These are phyloP conservation scores for Trachops cirrhosus DNA, from an alignment of 2,797 vertebrate species.

Conservation along the genomic window DNA sequence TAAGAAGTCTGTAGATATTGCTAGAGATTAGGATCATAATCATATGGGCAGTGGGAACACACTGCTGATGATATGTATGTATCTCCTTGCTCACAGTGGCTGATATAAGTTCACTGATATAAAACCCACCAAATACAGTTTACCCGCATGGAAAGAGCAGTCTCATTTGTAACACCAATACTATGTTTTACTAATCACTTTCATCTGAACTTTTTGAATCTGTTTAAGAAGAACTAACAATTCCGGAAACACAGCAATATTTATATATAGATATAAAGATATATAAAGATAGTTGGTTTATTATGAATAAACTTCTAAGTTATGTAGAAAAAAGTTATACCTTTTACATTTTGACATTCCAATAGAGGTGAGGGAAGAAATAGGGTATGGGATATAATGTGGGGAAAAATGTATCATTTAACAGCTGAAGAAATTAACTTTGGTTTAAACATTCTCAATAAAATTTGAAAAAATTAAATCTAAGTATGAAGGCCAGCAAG, in stretches of 20 bases:
- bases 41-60: neutral
- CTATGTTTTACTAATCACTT: neutral
- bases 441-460: neutral
- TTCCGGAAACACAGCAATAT: neutral
- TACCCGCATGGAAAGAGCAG: neutral
- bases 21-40: neutral
- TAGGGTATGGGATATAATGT: neutral
- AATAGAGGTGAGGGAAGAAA: too few species aligned
- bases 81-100: neutral
- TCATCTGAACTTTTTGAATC: neutral
- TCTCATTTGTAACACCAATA: neutral
- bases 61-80: neutral
- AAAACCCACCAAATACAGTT: neutral
- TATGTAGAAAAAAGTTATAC: neutral
- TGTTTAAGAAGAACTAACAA: neutral
- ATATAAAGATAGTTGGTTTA: neutral
- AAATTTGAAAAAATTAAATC: neutral
- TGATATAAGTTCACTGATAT: neutral
- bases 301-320: neutral
- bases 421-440: neutral
- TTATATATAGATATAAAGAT: neutral
- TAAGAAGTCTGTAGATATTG: neutral
- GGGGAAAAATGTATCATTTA: neutral
- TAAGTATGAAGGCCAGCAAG: neutral
- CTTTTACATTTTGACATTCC: neutral